phyloP scores from a whole-genome alignment of 2,797 vertebrate genomes.

The Dicrostonyx torquatus region DNA sequence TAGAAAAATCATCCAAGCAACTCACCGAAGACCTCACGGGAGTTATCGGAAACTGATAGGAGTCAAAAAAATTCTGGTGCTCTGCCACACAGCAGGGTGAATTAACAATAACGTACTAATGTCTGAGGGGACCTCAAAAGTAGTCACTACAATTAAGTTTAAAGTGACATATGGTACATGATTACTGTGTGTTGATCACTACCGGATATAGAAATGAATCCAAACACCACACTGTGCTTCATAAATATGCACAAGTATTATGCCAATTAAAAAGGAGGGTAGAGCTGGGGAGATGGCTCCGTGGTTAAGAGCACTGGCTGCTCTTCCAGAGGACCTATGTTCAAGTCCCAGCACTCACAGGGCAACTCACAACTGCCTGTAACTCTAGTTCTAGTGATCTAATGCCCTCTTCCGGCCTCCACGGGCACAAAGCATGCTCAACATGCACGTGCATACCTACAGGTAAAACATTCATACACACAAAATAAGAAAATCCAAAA shows the following conservation, averaged over 20 bases:
- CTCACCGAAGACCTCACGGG: neutral
- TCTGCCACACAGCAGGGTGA: neutral
- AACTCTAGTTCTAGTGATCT: neutral
- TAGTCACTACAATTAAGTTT: neutral
- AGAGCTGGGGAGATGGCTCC: too few relatives aligned
- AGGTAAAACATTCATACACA: neutral
- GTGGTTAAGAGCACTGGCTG: neutral
- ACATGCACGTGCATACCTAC: neutral
- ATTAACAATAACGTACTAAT: neutral
- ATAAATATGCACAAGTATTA: neutral
- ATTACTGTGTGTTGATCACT: neutral
- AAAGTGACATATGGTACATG: neutral
- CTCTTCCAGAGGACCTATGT: too few relatives aligned
- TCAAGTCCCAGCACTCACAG: neutral
- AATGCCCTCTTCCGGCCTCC: neutral
- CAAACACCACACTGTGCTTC: neutral
- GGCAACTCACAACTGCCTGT: neutral
- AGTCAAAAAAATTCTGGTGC: neutral
- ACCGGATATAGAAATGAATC: neutral
- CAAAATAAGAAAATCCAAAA: neutral
- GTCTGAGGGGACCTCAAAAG: neutral
- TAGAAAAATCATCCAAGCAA: neutral
- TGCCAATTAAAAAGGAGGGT: neutral
- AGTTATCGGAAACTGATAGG: neutral
- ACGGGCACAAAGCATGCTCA: neutral